Percentiles rank a stretch among this genome's conserved stretches.
Evolutionary conservation across 2,888 invertebrate species (phyloP).

Genomic region (Drosophila dives): DNA sequence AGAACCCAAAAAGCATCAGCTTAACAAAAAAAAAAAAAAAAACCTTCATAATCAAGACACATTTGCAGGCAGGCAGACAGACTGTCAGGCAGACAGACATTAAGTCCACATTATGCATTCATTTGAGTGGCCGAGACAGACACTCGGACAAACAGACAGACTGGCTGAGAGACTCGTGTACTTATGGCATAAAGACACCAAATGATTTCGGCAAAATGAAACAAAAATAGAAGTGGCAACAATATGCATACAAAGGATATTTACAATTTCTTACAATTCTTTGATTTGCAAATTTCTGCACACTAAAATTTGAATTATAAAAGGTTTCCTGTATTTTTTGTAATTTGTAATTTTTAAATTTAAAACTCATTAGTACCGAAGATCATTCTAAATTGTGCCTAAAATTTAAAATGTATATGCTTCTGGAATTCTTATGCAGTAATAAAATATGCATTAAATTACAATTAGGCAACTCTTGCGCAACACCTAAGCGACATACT

Average conservation of each 20-base stretch:
- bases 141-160: conserved; percentile 19
- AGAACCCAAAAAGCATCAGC: conserved; percentile 32
- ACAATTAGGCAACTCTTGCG: conserved; percentile 1
- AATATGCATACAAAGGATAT: not conserved
- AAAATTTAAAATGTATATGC: not conserved
- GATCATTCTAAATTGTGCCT: not conserved
- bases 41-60: conserved; percentile 44
- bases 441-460: conserved; percentile 1
- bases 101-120: conserved; percentile 71
- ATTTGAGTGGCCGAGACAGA: conserved; percentile 48
- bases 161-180: conserved; percentile 5
- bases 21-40: conserved; percentile 18
- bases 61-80: conserved; percentile 37
- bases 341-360: not conserved
- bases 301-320: too few species aligned
- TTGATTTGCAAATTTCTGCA: not conserved
- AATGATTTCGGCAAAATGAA: conserved; percentile 42
- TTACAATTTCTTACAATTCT: not conserved
- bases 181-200: conserved; percentile 10
- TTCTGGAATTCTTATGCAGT: not conserved
- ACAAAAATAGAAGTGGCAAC: conserved; percentile 4
- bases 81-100: conserved; percentile 40
- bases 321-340: not conserved
- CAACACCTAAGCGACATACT: conserved; percentile 6
- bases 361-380: not conserved